phyloP scores from a whole-genome alignment of 2,888 invertebrate species.

The Mesorhabditis belari region DNA sequence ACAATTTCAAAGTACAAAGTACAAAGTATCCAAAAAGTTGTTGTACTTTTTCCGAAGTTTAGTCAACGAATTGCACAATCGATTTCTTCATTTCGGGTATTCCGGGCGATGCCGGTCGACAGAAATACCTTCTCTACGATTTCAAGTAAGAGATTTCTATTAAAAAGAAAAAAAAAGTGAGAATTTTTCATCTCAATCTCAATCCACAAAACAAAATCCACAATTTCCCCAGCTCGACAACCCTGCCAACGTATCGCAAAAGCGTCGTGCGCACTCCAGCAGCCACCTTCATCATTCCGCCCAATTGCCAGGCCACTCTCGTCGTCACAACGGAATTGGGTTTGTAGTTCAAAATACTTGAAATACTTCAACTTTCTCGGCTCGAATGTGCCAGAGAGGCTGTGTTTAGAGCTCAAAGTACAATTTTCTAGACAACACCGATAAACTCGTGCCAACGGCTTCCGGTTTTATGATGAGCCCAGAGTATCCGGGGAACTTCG shows the following conservation, averaged over 20 bases:
- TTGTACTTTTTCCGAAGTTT: no score
- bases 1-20: no score
- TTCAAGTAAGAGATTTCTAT: not conserved
- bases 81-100: not conserved
- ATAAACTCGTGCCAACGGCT: not conserved
- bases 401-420: no score
- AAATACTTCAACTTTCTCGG: no score
- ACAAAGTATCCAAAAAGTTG: no score
- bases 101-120: not conserved
- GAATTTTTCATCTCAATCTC: no score
- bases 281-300: not conserved
- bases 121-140: not conserved
- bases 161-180: not conserved
- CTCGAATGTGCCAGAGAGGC: no score
- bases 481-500: not conserved
- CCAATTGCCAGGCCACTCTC: not conserved
- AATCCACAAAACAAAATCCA: no score
- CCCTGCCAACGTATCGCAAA: not conserved
- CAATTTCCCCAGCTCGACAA: not conserved
- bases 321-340: not conserved
- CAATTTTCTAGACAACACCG: no score
- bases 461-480: not conserved
- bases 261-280: not conserved
- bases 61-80: not conserved
- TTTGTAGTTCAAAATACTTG: no score